phyloP scores from a whole-genome alignment of 2,797 vertebrate genomes.

The Toxotes lorentzi region DNA sequence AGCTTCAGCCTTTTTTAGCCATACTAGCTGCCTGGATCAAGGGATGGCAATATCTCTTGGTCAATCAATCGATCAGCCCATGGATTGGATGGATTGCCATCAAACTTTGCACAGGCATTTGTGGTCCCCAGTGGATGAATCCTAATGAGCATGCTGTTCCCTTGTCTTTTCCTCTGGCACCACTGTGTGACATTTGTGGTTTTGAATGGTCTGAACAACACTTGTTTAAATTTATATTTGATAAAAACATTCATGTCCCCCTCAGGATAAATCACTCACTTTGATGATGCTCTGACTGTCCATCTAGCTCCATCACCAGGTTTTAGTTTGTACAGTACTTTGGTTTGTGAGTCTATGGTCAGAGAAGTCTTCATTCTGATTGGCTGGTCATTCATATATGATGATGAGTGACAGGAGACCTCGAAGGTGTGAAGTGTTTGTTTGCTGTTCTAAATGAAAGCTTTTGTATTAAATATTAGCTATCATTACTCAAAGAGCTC shows the following conservation, averaged over 20 bases:
- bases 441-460: neutral
- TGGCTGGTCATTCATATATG: neutral
- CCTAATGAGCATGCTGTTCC: neutral
- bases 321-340: neutral
- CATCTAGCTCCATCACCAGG: neutral
- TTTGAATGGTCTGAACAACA: neutral
- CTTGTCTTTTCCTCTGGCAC: neutral
- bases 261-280: neutral
- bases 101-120: neutral
- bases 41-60: neutral
- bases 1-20: neutral
- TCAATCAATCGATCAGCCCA: too few relatives aligned
- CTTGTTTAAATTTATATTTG: neutral
- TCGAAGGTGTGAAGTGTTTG: neutral
- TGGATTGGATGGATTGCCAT: neutral
- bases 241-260: neutral
- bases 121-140: neutral
- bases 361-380: neutral
- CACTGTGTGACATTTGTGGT: neutral
- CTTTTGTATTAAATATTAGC: neutral
- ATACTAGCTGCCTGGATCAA: neutral
- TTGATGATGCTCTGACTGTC: neutral
- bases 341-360: neutral
- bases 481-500: neutral
- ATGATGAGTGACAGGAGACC: neutral